These are phyloP conservation scores for Antidorcas marsupialis DNA, from an alignment of 2,113 vertebrate species.

Conservation along the genomic window DNA sequence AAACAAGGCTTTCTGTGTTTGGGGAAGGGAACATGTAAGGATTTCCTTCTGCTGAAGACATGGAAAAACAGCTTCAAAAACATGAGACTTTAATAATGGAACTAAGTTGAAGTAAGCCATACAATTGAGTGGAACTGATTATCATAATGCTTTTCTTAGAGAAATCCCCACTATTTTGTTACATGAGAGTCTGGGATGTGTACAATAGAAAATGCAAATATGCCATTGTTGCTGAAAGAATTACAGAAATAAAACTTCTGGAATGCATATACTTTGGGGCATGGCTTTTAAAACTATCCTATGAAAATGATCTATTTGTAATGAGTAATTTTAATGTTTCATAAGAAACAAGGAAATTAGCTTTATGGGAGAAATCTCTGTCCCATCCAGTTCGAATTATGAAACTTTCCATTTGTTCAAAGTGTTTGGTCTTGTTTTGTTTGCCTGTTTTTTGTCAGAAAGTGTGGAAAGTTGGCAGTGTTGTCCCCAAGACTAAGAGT, in stretches of 20 bases:
- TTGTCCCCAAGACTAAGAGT: not conserved
- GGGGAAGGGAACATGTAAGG: not conserved
- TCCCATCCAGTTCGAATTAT: constrained; percentile 12
- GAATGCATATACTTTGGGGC: not conserved
- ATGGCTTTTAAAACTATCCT: not conserved
- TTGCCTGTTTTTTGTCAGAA: constrained; percentile 21
- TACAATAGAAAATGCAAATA: not conserved
- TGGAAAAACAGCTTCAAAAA: constrained; percentile 8
- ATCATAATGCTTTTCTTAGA: not conserved
- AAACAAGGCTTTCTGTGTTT: not conserved
- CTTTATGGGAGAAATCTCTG: constrained; percentile 13
- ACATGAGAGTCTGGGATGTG: not conserved
- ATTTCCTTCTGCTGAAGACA: not conserved
- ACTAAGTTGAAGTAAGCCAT: not conserved
- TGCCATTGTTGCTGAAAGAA: not conserved
- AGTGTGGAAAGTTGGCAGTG: constrained; percentile 1
- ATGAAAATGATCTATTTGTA: constrained; percentile 45
- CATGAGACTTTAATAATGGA: constrained; percentile 1
- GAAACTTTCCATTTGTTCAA: constrained; percentile 39
- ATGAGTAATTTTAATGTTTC: constrained; percentile 38
- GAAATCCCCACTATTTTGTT: not conserved
- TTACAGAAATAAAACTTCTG: not conserved
- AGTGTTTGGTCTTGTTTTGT: constrained; percentile 24
- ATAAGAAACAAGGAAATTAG: constrained; percentile 11
- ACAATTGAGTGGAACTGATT: not conserved